Evolutionary conservation across 2,888 invertebrate genomes (phyloP), one percentile per base, ranked within the genome.

Genomic region (Perithous albicinctus): DNA sequence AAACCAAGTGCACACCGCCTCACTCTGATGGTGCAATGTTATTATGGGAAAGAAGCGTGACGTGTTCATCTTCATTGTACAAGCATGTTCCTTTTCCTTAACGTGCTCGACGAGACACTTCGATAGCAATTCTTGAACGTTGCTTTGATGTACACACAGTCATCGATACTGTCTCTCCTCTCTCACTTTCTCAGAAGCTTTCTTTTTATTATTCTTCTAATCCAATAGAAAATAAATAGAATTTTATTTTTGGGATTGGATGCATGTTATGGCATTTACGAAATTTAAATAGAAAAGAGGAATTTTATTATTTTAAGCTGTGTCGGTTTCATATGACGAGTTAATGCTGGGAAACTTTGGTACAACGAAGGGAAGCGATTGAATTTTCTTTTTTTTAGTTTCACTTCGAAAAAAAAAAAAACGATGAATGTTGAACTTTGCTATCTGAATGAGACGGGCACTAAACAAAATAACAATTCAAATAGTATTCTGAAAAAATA

Each of bases 51-150:
- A 54, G 63, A 77, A 77, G 35, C 63, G 61, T 77, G 77, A 77
- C 70, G 77, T 54, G 70, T 70, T 70, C 77, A 77, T 77, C 63
- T 61, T 51, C 48, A 29, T 73, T 66, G 72, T 78, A 59, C 35
- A 35, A 51, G 46, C 78, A 48, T 73, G 32, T 67, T 78, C 48
- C 35, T 12, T 8, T 6, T 18, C n/a, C n/a, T n/a, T n/a, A n/a
- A n/a, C 29, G 18, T 26, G 20, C 26, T 43, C 66, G 32, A 48
- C 66, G 32, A 48, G 54, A 56, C 54, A 70, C 59, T 18, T 32
- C 59, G 46, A 72, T 72, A 43, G 56, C 56, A 32, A 32, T 38
- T 59, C 43, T 15, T 10, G 7, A n/a, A 15, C 41, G 56, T 15
- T 15, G 35, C 51, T n/a, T 72, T 64, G 54, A 48, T 20, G 29